These are phyloP conservation scores for Morpho achilles DNA, from an alignment of 2,888 invertebrate species.

Conservation along the genomic window DNA sequence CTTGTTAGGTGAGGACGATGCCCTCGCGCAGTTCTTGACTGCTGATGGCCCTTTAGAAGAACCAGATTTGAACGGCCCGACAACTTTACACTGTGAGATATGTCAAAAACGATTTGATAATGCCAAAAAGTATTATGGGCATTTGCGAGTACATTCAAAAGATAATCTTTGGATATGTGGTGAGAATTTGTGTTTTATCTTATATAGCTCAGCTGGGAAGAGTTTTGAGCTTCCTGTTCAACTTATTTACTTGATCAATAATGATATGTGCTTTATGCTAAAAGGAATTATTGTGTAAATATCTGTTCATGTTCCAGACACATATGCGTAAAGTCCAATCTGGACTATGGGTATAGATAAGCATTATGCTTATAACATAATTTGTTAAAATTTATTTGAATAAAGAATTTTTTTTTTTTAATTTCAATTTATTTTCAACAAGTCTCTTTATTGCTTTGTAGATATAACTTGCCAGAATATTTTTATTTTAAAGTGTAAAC, in stretches of 20 bases:
- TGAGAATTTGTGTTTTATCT: constrained; percentile 30
- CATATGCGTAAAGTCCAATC: too few relatives aligned
- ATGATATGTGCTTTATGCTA: too few relatives aligned
- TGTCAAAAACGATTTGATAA: constrained; percentile 68
- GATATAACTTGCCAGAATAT: background rate
- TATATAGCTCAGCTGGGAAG: background rate
- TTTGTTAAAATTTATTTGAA: too few relatives aligned
- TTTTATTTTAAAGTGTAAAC: background rate
- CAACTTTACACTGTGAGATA: constrained; percentile 66
- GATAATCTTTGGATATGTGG: constrained; percentile 70
- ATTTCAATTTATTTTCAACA: too few relatives aligned
- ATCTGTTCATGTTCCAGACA: too few relatives aligned
- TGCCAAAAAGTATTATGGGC: constrained; percentile 70
- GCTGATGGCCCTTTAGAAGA: constrained; percentile 65
- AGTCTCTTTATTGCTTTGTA: too few relatives aligned
- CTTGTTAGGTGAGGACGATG: constrained; percentile 55
- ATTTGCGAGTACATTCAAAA: constrained; percentile 67
- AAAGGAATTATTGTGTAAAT: too few relatives aligned
- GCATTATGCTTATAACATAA: too few relatives aligned
- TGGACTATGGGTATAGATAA: too few relatives aligned
- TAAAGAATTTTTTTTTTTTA: too few relatives aligned
- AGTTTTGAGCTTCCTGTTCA: background rate
- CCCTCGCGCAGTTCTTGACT: constrained; percentile 61
- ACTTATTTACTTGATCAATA: background rate
- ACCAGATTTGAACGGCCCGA: constrained; percentile 66